Base-by-base conservation (phyloP, 2,113 vertebrate genomes). In the Macquaria australasica region DNA sequence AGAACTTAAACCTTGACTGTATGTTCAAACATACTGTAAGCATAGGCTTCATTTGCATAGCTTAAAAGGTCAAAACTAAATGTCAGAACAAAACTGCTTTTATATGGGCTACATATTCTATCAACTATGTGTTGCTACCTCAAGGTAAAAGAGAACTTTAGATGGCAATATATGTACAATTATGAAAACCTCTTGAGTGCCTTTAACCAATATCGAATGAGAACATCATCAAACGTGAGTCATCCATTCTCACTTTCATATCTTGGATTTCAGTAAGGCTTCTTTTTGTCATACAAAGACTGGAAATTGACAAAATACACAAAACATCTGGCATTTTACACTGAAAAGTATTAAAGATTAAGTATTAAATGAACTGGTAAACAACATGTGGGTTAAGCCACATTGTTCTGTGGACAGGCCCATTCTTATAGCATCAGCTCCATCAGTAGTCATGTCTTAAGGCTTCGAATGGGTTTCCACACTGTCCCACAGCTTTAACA, bases 221-320 rank as follows among this genome's bases (percentile, higher is more conserved):
- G 95, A 96, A 94, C 91, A 85, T 96, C 94, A 37, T 95, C 91
- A 81, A 68, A 69, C 79, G 53, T 2, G 85, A 95, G 88, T 95
- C 94, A 94, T 91, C 59, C 83, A 91, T 95, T 95, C 96, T 94
- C 95, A 95, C 90, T 88, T 87, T 96, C 94, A 95, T 94, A 73
- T 94, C 80, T 92, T 85, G 83, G 91, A 77, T 85, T 87, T 48
- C 59, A 81, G 34, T 83, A 91, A 94, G 93, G 91, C 92, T 77
- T 84, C 51, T 79, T 87, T 63, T 88, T 73, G 14, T 86, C 76
- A 73, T 79, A 80, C 70, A 85, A 88, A 90, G 79, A 89, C 50
- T 50, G 73, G 37, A 84, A 81, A 89, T n/a, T 16, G 85, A 80
- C 79, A 77, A 90, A 88, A 84, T 67, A 91, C 74, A 82, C 60